These are phyloP conservation scores for Bombylius major DNA, from an alignment of 2,888 invertebrate species.

Conservation along the genomic window DNA sequence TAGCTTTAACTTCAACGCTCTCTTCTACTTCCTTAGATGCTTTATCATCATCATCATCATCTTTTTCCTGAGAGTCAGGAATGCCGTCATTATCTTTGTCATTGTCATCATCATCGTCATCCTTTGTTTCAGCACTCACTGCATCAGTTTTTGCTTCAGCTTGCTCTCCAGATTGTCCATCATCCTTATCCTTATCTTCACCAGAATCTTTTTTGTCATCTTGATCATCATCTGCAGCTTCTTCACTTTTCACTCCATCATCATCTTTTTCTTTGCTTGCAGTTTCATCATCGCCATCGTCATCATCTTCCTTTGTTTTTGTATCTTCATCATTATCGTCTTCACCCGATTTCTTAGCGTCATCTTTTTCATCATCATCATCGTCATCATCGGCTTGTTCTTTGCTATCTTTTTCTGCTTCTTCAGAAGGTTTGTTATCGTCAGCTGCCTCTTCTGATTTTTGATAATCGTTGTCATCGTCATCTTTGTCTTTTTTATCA, in stretches of 20 bases:
- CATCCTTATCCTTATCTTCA: slow-evolving; percentile 17
- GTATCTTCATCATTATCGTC: slow-evolving; percentile 19
- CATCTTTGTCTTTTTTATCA: slow-evolving; percentile 19
- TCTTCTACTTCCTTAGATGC: neutral
- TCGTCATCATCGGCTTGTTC: slow-evolving; percentile 11
- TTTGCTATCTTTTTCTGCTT: slow-evolving; percentile 9
- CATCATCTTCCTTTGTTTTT: slow-evolving; percentile 21
- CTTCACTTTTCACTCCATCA: slow-evolving; percentile 10
- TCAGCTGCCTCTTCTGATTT: slow-evolving; percentile 23
- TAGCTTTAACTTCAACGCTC: neutral
- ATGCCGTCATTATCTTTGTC: slow-evolving; percentile 21
- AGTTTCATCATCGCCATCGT: slow-evolving; percentile 30
- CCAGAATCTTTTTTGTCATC: slow-evolving; percentile 15
- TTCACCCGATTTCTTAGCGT: slow-evolving; percentile 23
- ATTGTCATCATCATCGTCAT: slow-evolving; percentile 24
- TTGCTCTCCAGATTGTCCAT: slow-evolving; percentile 2
- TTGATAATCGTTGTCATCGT: slow-evolving; percentile 15
- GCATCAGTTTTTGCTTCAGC: slow-evolving; percentile 7
- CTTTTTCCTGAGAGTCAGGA: slow-evolving; percentile 24
- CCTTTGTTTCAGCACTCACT: slow-evolving; percentile 1
- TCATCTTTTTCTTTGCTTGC: slow-evolving; percentile 19
- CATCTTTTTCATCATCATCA: slow-evolving; percentile 15
- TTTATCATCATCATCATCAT: slow-evolving; percentile 11
- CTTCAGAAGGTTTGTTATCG: slow-evolving; percentile 8
- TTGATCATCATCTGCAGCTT: slow-evolving; percentile 28